Evolutionary conservation across 2,113 vertebrate species (phyloP), one percentile per base, ranked within the genome.

Genomic region (Stercorarius parasiticus): DNA sequence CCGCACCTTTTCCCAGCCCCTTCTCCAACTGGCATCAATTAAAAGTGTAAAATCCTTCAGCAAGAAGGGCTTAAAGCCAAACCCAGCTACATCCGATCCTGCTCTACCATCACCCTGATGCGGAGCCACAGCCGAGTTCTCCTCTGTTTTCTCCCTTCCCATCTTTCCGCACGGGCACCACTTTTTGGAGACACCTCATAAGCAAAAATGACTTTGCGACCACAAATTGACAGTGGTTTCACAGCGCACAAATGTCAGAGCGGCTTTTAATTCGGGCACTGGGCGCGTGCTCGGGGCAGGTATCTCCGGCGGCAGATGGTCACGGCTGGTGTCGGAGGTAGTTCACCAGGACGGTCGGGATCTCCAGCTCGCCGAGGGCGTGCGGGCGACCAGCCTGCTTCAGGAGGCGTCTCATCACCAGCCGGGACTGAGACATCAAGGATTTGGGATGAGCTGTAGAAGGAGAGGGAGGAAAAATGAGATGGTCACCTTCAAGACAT

Each of bases 401-500:
- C 90, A 99, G 91, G 88, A 97, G 90, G 55, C 97, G 98, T 95
- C 98, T 94, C 81, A 99, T 96, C 10, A 95, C 98, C 84, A 99
- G 97, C 36, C 99, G 98, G 64, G 98, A 95, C 74, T 99, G 99
- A 25, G 99, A 99, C 98, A 99, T 98, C 98, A 99, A 97, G 49
- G 99, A 98, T 90, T 98, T 99, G 90, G 99, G 99, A 81, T 95
- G 98, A 93, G 98, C 99, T 99, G 97, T 2, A 38, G 11, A 1
- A 71, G 59, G 43, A 96, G 88, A 91, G 29, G 86, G 67, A 83
- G 15, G 43, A 86, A 40, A 58, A 86, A 87, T 21, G 29, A 96
- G 52, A 27, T 4, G 15, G 18, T 96, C 58, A 81, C 73, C 26
- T 72, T 40, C 40, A 21, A 8, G 30, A 14, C 32, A 47, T 12